Conservation (phyloP, 2,888 invertebrate species). For the Euspilapteryx auroguttella region DNA sequence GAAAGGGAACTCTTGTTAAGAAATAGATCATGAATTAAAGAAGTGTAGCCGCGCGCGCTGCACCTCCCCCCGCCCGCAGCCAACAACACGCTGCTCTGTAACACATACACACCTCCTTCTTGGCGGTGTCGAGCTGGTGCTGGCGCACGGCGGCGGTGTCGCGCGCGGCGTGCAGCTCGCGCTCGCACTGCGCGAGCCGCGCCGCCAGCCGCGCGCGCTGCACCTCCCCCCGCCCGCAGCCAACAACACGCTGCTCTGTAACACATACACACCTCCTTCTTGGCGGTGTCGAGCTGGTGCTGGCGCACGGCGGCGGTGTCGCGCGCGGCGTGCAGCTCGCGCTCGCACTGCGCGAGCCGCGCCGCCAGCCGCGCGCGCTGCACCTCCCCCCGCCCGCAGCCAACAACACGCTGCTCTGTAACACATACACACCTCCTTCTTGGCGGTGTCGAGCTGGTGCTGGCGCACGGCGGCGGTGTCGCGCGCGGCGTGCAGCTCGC, state of each 20-base stretch:
- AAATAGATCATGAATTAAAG: too few species aligned
- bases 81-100: too few species aligned
- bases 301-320: slow-evolving; percentile 70
- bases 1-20: too few species aligned
- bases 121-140: slow-evolving; percentile 66
- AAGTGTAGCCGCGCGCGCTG: slow-evolving; percentile 72
- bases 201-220: slow-evolving; percentile 73
- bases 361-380: slow-evolving; percentile 73
- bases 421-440: too few species aligned
- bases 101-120: too few species aligned
- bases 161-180: too few species aligned
- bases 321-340: too few species aligned
- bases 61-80: slow-evolving; percentile 62
- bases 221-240: slow-evolving; percentile 62
- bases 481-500: too few species aligned
- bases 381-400: slow-evolving; percentile 62
- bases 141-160: slow-evolving; percentile 70
- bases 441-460: slow-evolving; percentile 66
- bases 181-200: slow-evolving; percentile 74
- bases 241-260: too few species aligned
- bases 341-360: slow-evolving; percentile 74
- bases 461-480: slow-evolving; percentile 70
- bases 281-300: slow-evolving; percentile 66
- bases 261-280: too few species aligned
- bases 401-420: too few species aligned